phyloP scores from a whole-genome alignment of 2,113 vertebrate species.

The Cochlearius cochlearius region DNA sequence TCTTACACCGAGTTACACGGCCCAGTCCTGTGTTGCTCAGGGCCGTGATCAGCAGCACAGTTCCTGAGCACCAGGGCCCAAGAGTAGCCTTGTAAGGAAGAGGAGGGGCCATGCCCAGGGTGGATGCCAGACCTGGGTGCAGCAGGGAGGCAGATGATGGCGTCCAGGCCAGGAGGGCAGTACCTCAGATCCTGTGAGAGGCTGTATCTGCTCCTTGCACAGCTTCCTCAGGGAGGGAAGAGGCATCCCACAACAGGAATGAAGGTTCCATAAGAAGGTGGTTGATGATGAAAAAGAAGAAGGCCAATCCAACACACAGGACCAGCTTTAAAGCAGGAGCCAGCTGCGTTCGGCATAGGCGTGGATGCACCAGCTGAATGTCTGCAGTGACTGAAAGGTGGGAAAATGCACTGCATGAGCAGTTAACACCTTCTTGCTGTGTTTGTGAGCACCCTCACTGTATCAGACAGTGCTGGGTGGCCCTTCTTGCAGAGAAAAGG shows the following conservation, averaged over 20 bases:
- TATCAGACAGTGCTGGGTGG: background rate
- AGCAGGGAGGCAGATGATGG: background rate
- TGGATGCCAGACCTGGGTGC: background rate
- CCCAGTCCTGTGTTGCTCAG: background rate
- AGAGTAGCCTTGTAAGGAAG: background rate
- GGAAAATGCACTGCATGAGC: background rate
- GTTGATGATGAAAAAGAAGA: background rate
- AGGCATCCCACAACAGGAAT: background rate
- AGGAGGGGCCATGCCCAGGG: fast-evolving
- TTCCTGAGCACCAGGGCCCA: background rate
- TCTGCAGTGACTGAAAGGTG: background rate
- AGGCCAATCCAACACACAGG: background rate
- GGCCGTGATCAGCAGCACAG: background rate
- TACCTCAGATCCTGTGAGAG: background rate
- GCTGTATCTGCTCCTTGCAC: background rate
- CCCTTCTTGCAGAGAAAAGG: background rate
- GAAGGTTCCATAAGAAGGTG: background rate
- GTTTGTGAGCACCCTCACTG: background rate
- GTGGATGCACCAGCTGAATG: background rate
- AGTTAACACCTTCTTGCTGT: background rate
- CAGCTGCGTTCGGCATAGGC: background rate
- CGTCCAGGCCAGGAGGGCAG: background rate
- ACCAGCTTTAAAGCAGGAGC: background rate
- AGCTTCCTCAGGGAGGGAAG: background rate
- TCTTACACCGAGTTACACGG: fast-evolving